Conservation (phyloP, 2,797 vertebrate genomes). For the Pipistrellus kuhlii region DNA sequence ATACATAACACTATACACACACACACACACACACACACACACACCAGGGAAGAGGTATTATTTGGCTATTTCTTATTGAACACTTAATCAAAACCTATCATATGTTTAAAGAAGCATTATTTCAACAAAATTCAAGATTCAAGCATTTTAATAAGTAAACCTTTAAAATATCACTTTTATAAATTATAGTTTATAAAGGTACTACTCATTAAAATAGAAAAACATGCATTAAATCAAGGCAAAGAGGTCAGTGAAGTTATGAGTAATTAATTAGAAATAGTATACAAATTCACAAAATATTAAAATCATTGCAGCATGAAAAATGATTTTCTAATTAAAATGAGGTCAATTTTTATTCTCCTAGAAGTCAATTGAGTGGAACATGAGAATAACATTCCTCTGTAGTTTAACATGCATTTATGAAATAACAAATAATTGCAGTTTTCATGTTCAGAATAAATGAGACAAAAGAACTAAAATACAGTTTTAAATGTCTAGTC, state of each 20-base stretch:
- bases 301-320: constrained; percentile 51
- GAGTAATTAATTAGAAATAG: constrained; percentile 47
- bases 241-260: neutral
- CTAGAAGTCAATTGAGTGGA: constrained; percentile 14
- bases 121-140: neutral
- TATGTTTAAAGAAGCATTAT: neutral
- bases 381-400: neutral
- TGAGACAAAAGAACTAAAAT: neutral
- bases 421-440: neutral
- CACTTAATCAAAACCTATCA: neutral
- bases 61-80: neutral
- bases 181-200: neutral
- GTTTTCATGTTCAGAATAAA: neutral
- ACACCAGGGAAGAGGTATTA: neutral
- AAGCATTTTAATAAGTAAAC: neutral
- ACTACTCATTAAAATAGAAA: neutral
- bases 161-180: neutral
- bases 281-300: constrained; percentile 37
- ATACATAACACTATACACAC: neutral
- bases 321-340: constrained; percentile 64
- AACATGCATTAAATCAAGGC: neutral
- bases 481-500: neutral
- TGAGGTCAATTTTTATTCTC: neutral
- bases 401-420: neutral
- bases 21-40: no score